phyloP scores from a whole-genome alignment of 2,888 invertebrate species.

The Eupithecia vulgata region DNA sequence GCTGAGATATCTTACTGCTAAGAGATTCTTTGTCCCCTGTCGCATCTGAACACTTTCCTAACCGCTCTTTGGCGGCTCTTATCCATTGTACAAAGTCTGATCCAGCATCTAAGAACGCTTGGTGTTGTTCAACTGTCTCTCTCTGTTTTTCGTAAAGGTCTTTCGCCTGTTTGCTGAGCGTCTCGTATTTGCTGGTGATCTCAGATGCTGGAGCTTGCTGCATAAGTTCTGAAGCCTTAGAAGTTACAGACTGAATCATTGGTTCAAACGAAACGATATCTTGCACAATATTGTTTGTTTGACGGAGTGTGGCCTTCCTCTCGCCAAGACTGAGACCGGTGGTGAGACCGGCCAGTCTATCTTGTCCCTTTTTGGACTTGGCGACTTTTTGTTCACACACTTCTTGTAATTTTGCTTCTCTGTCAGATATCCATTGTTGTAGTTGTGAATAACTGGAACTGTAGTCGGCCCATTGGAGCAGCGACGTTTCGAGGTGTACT shows the following conservation, averaged over 20 bases:
- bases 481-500: constrained; percentile 94
- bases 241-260: constrained; percentile 97
- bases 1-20: constrained; percentile 92
- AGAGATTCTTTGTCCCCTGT: constrained; percentile 95
- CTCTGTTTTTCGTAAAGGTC: constrained; percentile 94
- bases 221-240: constrained; percentile 95
- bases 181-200: constrained; percentile 95
- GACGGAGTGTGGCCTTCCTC: constrained; percentile 93
- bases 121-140: constrained; percentile 95
- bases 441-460: constrained; percentile 96
- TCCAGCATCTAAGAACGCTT: constrained; percentile 95
- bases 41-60: constrained; percentile 96
- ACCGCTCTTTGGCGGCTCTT: constrained; percentile 93
- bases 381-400: constrained; percentile 93
- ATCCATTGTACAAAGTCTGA: constrained; percentile 97
- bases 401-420: constrained; percentile 95
- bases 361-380: constrained; percentile 90
- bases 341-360: constrained; percentile 87
- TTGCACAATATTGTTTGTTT: constrained; percentile 97
- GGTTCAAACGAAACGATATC: constrained; percentile 98
- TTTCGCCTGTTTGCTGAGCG: constrained; percentile 94
- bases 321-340: constrained; percentile 91
- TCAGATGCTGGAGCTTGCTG: constrained; percentile 96
- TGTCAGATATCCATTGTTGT: constrained; percentile 96
- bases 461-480: constrained; percentile 98